These are phyloP conservation scores for Dasysyrphus tricinctus DNA, from an alignment of 2,888 invertebrate genomes.

Conservation along the genomic window DNA sequence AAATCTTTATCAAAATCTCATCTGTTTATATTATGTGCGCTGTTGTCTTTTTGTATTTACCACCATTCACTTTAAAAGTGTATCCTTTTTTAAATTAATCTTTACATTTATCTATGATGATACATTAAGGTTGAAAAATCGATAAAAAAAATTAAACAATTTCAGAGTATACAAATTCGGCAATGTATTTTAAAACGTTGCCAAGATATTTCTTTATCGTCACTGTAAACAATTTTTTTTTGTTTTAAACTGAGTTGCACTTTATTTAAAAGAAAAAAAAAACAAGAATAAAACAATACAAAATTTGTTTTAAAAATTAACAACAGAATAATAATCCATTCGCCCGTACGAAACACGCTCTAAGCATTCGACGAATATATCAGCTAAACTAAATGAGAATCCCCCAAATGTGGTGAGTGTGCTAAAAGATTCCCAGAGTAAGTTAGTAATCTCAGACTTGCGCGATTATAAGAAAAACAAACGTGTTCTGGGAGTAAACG, in stretches of 20 bases:
- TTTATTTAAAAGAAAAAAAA: constrained; percentile 9
- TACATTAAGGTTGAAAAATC: constrained; percentile 51
- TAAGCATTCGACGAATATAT: constrained; percentile 33
- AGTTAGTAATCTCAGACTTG: not conserved
- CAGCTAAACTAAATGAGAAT: constrained; percentile 32
- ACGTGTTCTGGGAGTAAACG: not conserved
- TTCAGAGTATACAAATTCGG: not conserved
- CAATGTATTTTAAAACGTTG: not conserved
- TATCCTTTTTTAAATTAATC: not conserved
- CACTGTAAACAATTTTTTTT: not conserved
- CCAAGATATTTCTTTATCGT: constrained; percentile 11
- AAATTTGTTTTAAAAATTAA: constrained; percentile 23
- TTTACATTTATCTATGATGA: constrained; percentile 21
- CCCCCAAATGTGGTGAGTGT: not conserved
- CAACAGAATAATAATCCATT: constrained; percentile 11
- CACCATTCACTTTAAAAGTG: constrained; percentile 10
- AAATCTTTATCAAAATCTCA: not conserved
- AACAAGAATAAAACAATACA: constrained; percentile 2
- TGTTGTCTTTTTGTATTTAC: constrained; percentile 1
- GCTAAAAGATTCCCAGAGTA: constrained; percentile 12
- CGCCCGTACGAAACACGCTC: constrained; percentile 27
- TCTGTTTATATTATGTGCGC: not conserved
- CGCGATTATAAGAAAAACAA: not conserved
- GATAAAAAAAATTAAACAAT: constrained; percentile 18
- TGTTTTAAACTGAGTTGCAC: not conserved